Evolutionary conservation across 2,797 vertebrate species (phyloP).

Genomic region (Erethizon dorsatum): DNA sequence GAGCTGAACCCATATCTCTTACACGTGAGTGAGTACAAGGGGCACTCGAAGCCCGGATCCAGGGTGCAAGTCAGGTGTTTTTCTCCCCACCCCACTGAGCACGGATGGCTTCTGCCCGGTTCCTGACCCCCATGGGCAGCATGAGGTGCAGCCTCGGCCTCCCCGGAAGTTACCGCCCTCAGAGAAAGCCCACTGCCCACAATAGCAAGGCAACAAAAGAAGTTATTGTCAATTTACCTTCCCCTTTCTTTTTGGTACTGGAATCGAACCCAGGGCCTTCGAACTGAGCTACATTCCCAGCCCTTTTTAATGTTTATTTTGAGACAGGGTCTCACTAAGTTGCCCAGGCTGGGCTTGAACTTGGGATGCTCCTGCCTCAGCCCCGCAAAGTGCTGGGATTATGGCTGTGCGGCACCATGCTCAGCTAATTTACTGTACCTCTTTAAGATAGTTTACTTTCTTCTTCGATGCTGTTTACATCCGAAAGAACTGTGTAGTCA

Average conservation of each 20-base stretch:
- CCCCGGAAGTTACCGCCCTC: not conserved
- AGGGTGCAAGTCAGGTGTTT: not conserved
- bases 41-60: not conserved
- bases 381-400: not conserved
- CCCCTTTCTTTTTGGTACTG: not conserved
- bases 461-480: not conserved
- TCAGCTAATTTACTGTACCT: not conserved
- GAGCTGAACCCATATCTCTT: not conserved
- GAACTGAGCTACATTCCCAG: not conserved
- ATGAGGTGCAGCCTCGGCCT: not conserved
- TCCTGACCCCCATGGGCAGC: too few relatives aligned
- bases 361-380: not conserved
- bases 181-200: not conserved
- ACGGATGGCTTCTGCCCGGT: not conserved
- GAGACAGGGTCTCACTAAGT: not conserved
- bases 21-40: not conserved
- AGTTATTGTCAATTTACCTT: not conserved
- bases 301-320: not conserved
- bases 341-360: not conserved
- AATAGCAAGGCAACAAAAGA: too few relatives aligned
- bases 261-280: not conserved
- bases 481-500: not conserved
- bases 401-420: not conserved
- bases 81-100: slow-evolving; percentile 13
- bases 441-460: not conserved